Evolutionary conservation across 2,797 vertebrate species (phyloP), one percentile per base, ranked within the genome.

Genomic region (Antrozous pallidus): DNA sequence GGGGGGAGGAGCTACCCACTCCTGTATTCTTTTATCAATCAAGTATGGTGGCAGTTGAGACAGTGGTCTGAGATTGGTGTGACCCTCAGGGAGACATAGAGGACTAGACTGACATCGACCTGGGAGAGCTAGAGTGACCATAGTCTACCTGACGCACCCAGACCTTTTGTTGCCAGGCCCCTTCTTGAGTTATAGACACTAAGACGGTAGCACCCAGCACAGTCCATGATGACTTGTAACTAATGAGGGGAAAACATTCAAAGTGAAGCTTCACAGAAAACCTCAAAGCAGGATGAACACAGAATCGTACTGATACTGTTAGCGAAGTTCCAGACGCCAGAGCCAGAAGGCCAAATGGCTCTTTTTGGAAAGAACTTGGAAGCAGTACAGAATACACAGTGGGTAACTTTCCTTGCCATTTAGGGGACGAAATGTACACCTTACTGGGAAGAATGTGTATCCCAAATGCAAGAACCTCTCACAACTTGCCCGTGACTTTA

Each of bases 331-430:
- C 61, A 4, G 13, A 0, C 1, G 2, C 40, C 22, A 85, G 51
- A 91, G 51, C 14, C 38, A 69, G 38, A 81, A 51, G 16, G 17
- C 31, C 36, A 24, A 36, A 28, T 28, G 11, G 40, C 18, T 87
- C 7, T 84, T 80, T 84, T 49, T 49, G 36, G 79, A 85, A 88
- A 82, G 74, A 69, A 74, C 38, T 82, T 87, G 79, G 80, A 91
- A 79, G 75, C 67, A 42, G 16, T 22, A 45, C 42, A 51, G 51
- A 79, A 80, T 36, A 54, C 9, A 49, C 1, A 1, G 5, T 54
- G 45, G 0, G 7, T 54, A 65, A 26, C 31, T 83, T 88, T 45
- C 42, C 33, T 26, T 87, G 86, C n/a, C 2, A 0, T 88, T 36
- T 63, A 47, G 67, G 36, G 40, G 49, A 67, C 49, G 47, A 61